Percentiles rank a stretch among this genome's conserved stretches.
These are phyloP conservation scores for Tinamus guttatus DNA, from an alignment of 2,113 vertebrate species.

Conservation along the genomic window DNA sequence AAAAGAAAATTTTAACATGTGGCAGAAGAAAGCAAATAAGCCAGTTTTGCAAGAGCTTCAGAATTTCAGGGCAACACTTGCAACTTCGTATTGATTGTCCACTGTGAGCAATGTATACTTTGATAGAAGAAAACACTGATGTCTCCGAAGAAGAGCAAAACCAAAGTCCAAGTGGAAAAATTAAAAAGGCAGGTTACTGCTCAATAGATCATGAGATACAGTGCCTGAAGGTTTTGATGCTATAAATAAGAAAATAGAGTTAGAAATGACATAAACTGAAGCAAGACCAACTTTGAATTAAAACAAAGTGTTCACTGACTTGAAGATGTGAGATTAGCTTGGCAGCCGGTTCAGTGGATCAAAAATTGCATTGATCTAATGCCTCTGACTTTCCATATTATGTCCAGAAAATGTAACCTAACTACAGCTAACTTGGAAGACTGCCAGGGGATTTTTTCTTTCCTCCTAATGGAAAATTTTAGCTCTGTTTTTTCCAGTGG, in stretches of 20 bases:
- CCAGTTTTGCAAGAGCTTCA: not conserved
- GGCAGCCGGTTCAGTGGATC: not conserved
- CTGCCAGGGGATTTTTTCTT: not conserved
- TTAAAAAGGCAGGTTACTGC: not conserved
- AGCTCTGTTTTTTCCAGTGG: not conserved
- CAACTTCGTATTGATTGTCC: not conserved
- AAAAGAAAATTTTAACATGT: not conserved
- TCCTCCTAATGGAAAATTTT: constrained; percentile 29
- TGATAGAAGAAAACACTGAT: not conserved
- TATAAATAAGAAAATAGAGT: constrained; percentile 2
- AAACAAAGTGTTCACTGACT: constrained; percentile 5
- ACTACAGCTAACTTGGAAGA: not conserved
- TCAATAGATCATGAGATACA: not conserved
- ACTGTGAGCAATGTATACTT: not conserved
- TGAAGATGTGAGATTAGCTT: not conserved
- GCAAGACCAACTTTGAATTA: not conserved
- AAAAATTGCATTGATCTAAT: constrained; percentile 16
- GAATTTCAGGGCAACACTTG: not conserved
- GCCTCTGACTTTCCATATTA: not conserved
- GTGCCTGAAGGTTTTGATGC: not conserved
- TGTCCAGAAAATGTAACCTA: not conserved
- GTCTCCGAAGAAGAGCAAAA: not conserved
- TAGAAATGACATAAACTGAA: constrained; percentile 9
- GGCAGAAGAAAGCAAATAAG: not conserved
- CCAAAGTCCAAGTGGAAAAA: not conserved